Percentiles rank a stretch among this genome's conserved stretches.
Evolutionary conservation across 2,113 vertebrate genomes (phyloP).

Genomic region (Hemibagrus wyckioides): DNA sequence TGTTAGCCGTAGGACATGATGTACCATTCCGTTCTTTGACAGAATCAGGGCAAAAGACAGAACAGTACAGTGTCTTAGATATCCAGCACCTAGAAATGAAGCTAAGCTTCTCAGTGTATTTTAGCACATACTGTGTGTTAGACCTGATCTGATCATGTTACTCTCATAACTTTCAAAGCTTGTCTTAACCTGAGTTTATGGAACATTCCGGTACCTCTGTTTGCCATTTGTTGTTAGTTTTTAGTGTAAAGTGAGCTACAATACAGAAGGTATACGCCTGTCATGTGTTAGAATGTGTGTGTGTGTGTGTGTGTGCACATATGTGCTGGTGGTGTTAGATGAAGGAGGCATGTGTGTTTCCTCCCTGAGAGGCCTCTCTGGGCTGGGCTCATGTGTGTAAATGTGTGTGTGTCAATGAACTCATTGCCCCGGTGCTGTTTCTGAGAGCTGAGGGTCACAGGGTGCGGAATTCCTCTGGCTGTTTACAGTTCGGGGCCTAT

Average conservation of each 20-base stretch:
- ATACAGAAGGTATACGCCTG: neutral
- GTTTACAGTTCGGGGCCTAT: conserved; percentile 51
- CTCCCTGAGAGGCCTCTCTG: conserved; percentile 47
- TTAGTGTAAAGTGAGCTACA: conserved; percentile 21
- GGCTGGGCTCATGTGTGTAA: conserved; percentile 37
- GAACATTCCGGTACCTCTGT: neutral
- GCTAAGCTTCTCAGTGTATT: neutral
- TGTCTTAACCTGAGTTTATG: conserved; percentile 27
- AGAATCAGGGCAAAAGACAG: conserved; percentile 48
- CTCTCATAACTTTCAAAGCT: neutral
- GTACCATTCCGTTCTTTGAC: conserved; percentile 44
- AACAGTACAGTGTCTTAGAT: conserved; percentile 48
- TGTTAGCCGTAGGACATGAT: conserved; percentile 30
- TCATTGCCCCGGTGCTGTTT: conserved; percentile 51
- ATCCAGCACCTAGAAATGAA: conserved; percentile 40
- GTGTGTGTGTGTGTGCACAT: neutral
- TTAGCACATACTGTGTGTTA: neutral
- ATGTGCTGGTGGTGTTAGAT: conserved; percentile 35
- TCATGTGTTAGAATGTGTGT: conserved; percentile 21
- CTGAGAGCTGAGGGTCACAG: conserved; percentile 48
- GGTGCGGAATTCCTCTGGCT: conserved; percentile 52
- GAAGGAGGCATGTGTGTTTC: conserved; percentile 54
- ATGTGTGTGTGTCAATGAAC: conserved; percentile 43
- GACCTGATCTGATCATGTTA: neutral
- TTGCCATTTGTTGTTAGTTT: conserved; percentile 19